Evolutionary conservation across 2,113 vertebrate species (phyloP).

Genomic region (Melanostigma gelatinosum): DNA sequence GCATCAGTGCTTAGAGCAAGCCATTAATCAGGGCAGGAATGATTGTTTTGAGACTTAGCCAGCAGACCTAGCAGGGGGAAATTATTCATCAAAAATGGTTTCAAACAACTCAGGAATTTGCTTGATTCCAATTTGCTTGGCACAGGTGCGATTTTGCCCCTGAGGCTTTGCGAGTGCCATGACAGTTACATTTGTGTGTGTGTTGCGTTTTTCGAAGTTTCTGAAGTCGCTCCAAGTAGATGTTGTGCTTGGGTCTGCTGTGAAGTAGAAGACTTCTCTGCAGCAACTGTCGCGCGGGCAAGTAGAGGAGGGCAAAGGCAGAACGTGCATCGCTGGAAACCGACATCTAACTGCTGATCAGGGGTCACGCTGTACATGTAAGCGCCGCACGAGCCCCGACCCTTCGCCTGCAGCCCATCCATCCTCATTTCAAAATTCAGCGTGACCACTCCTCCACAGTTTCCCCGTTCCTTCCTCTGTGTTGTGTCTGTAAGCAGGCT

Average conservation of each 20-base stretch:
- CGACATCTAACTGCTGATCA: slow-evolving; percentile 11
- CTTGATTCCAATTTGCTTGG: slow-evolving; percentile 49
- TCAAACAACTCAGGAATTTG: slow-evolving; percentile 57
- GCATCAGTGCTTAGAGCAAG: slow-evolving; percentile 51
- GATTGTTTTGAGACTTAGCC: slow-evolving; percentile 67
- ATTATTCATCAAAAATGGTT: slow-evolving; percentile 58
- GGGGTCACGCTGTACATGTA: slow-evolving; percentile 10
- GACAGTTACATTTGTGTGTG: background rate
- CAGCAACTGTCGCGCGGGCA: background rate
- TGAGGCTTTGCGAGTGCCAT: slow-evolving; percentile 14
- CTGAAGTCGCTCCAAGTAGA: slow-evolving; percentile 6
- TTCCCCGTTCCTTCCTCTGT: background rate
- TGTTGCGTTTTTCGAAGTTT: slow-evolving; percentile 9
- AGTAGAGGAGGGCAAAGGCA: background rate
- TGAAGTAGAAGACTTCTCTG: background rate
- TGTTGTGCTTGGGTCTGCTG: background rate
- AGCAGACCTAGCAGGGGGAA: slow-evolving; percentile 14
- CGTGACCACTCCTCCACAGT: background rate
- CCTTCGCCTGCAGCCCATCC: slow-evolving; percentile 20
- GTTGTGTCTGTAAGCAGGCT: slow-evolving; percentile 16
- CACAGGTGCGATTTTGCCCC: slow-evolving; percentile 43
- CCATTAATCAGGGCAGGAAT: slow-evolving; percentile 70
- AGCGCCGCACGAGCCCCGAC: slow-evolving; percentile 1
- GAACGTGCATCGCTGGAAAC: background rate
- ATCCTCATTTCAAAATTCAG: slow-evolving; percentile 31